Evolutionary conservation across 2,113 vertebrate genomes (phyloP).

Genomic region (Dolichallabes microphthalmus): DNA sequence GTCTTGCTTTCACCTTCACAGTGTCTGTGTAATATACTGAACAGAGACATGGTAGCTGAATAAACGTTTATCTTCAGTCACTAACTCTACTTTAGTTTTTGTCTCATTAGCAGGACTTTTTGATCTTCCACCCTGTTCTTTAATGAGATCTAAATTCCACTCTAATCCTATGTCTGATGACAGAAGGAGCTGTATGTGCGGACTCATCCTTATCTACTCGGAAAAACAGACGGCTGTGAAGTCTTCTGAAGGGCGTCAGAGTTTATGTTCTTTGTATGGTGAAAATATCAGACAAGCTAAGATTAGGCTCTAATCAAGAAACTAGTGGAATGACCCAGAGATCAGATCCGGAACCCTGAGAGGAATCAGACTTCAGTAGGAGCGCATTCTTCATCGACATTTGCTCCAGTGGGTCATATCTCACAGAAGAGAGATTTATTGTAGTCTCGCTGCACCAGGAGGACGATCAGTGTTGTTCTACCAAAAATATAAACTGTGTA

Average conservation of each 20-base stretch:
- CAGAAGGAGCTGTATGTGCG: not conserved
- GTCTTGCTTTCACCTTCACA: not conserved
- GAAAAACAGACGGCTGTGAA: not conserved
- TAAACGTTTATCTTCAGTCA: not conserved
- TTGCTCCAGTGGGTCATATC: not conserved
- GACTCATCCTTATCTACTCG: not conserved
- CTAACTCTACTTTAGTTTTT: not conserved
- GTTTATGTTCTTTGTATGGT: not conserved
- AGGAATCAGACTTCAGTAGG: not conserved
- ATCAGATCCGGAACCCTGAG: not conserved
- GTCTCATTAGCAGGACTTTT: not conserved
- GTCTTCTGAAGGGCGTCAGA: not conserved
- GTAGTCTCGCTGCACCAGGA: not conserved
- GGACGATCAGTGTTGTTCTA: not conserved
- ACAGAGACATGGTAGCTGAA: not conserved
- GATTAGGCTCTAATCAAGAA: not conserved
- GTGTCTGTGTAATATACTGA: not conserved
- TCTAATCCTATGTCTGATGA: not conserved
- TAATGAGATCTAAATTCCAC: slow-evolving; percentile 16
- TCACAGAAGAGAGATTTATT: not conserved
- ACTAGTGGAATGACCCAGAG: not conserved
- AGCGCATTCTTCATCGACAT: not conserved
- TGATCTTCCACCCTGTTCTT: not conserved
- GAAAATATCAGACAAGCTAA: not conserved
- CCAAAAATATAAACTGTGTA: not conserved